Evolutionary conservation across 1,140 invertebrate genomes (phyloP).

Genomic region (Lithobius niger): DNA sequence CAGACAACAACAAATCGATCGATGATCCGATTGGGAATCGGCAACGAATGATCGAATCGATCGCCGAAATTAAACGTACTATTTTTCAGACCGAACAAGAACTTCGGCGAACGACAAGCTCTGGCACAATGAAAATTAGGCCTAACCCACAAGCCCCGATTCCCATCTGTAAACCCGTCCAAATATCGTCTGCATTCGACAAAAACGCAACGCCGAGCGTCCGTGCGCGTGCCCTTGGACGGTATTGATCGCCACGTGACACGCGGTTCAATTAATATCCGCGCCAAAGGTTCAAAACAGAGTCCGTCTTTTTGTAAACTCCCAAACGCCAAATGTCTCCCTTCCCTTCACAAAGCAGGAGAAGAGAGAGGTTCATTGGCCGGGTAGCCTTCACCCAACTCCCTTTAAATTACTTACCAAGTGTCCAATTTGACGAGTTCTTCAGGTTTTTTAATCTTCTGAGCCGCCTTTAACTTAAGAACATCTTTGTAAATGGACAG

Average conservation of each 20-base stretch:
- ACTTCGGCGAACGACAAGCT: no score
- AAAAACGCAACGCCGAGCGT: conserved; percentile 6
- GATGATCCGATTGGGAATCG: no score
- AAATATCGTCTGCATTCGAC: background rate
- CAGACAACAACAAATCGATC: no score
- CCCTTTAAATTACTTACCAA: conserved; percentile 54
- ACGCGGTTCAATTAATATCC: conserved; percentile 25
- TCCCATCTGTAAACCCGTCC: background rate
- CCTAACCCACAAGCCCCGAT: background rate
- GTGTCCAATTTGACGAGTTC: conserved; percentile 84
- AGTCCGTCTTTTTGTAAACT: background rate
- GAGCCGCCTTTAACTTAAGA: conserved; percentile 68
- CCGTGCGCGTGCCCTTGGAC: background rate
- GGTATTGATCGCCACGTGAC: conserved; percentile 24
- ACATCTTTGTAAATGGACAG: conserved; percentile 77
- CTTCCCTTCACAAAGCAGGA: background rate
- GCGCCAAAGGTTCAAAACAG: conserved; percentile 21
- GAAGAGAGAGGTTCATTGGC: background rate
- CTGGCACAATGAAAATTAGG: conserved; percentile 11
- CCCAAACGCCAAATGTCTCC: background rate
- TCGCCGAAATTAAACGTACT: no score
- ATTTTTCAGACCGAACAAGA: no score
- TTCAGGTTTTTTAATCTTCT: conserved; percentile 76
- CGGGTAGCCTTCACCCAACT: background rate
- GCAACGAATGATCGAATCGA: no score